Percentiles rank a stretch among this genome's conserved stretches.
Evolutionary conservation across 53 echinoderm and acorn worm genomes (phyloP).

Genomic region (Glandiceps talaboti): DNA sequence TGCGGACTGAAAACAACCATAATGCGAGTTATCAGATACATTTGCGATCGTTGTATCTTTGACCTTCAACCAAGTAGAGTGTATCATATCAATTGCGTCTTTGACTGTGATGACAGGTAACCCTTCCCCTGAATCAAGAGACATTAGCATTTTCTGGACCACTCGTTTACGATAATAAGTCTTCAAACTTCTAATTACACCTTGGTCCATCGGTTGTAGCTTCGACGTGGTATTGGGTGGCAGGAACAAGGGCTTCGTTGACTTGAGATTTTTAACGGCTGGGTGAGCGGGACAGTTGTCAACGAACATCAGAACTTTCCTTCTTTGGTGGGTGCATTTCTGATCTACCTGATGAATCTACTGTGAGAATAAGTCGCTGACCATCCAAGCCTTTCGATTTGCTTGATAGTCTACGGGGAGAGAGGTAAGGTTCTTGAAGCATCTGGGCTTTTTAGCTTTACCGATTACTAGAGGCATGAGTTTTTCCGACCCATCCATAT

Average conservation of each 20-base stretch:
- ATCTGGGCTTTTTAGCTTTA: slow-evolving; percentile 21
- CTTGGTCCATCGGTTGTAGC: background rate
- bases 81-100: slow-evolving; percentile 9
- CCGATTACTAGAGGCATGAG: slow-evolving; percentile 39
- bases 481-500: slow-evolving; percentile 37
- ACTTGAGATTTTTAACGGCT: background rate
- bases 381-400: slow-evolving; percentile 4
- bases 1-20: too few relatives aligned
- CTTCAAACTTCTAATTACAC: background rate
- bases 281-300: background rate
- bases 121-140: background rate
- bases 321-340: background rate
- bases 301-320: background rate
- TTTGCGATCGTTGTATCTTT: background rate
- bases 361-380: background rate
- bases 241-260: background rate
- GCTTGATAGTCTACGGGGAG: slow-evolving; percentile 1
- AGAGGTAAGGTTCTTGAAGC: background rate
- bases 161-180: background rate
- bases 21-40: too few relatives aligned
- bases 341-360: background rate
- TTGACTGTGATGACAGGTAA: background rate
- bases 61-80: slow-evolving; percentile 3
- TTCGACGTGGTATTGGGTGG: background rate
- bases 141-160: background rate